Conservation (phyloP, 2,113 vertebrate species). For the Aleadryas rufinucha region DNA sequence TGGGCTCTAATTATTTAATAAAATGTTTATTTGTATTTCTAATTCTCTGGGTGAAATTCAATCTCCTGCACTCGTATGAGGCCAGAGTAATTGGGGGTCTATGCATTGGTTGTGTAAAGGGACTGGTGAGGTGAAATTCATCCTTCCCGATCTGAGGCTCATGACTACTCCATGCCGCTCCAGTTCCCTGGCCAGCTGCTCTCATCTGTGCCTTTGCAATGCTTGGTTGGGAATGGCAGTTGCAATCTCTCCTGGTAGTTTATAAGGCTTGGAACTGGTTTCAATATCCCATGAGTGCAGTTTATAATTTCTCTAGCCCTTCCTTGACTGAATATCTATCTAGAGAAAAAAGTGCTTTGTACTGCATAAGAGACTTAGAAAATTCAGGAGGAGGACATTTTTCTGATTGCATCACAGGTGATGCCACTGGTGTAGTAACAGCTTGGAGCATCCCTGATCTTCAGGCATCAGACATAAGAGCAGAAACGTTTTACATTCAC, state of each 20-base stretch:
- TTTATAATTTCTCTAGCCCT: not conserved
- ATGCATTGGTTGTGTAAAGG: not conserved
- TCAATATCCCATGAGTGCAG: not conserved
- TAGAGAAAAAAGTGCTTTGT: not conserved
- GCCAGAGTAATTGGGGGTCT: not conserved
- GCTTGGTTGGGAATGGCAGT: not conserved
- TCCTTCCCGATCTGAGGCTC: not conserved
- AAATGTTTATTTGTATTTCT: constrained; percentile 48
- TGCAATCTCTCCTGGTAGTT: not conserved
- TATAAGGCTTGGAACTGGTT: not conserved
- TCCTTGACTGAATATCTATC: not conserved
- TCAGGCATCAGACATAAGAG: not conserved
- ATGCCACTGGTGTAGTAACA: not conserved
- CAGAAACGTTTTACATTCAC: not conserved
- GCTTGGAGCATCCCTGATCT: not conserved
- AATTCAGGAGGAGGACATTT: not conserved
- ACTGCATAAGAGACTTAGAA: not conserved
- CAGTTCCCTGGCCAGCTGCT: not conserved
- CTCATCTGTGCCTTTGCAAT: not conserved
- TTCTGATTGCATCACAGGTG: not conserved
- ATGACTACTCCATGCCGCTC: fast-evolving
- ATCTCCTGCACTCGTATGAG: not conserved
- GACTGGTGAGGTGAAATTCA: constrained; percentile 10
- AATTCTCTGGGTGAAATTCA: constrained; percentile 36
- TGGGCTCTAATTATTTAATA: constrained; percentile 33